Evolutionary conservation across 1,140 invertebrate species (phyloP), one percentile per base, ranked within the genome.

Genomic region (Cryptotermes secundus): DNA sequence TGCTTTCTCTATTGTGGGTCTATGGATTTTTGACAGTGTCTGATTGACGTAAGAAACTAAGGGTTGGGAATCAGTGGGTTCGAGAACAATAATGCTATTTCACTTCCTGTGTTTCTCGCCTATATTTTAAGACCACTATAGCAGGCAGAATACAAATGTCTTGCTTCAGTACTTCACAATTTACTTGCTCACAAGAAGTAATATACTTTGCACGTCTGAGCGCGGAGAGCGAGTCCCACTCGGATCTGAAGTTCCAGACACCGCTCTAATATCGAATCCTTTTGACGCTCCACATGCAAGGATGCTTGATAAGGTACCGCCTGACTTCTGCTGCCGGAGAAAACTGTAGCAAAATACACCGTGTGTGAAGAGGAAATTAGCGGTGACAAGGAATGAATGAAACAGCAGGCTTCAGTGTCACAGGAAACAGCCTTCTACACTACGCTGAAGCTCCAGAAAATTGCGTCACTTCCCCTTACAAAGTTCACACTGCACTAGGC

Each of bases 281-380:
- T 72, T n/a, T 31, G 59, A 72, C 59, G 31, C n/a, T 26, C 59
- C 59, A 16, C 59, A 12, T 31, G n/a, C 6, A n/a, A n/a, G n/a
- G 59, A 31, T 31, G 31, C 26, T 72, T 72, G 59, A 72, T 31
- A 72, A n/a, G 6, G 19, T 31, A n/a, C 26, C n/a, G 26, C 2
- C 9, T 31, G 59, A 72, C 59, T 72, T 72, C 26, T 72, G 26
- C 59, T n/a, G 59, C 12, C 59, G 26, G 45, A 19, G 45, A 19
- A 19, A 49, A 19, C 59, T 10, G 26, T 31, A 72, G 31, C 59
- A n/a, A n/a, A 72, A 72, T n/a, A 72, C 59, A n/a, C 31, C 26
- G n/a, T 72, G 59, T 72, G 59, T 72, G 59, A 72, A 72, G 31
- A 72, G 59, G 59, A 72, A 72, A 72, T 72, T 26, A 72, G 59